Percentiles rank a stretch among this genome's conserved stretches.
These are phyloP conservation scores for Ophioderma brevispina DNA, from an alignment of 35 echinoderm and acorn worm species.

Conservation along the genomic window DNA sequence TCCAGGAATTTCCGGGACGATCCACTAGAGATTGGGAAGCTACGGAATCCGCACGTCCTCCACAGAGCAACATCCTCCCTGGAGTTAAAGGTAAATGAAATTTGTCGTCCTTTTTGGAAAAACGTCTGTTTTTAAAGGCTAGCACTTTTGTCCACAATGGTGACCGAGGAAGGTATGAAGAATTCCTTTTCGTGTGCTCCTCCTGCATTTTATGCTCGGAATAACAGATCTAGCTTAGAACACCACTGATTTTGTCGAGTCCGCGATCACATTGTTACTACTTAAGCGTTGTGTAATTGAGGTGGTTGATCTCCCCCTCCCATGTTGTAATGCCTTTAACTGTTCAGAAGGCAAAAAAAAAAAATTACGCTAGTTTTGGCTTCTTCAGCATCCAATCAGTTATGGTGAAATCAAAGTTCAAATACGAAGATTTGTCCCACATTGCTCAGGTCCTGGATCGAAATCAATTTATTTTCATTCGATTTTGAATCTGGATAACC, in stretches of 20 bases:
- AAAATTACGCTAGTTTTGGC: constrained; percentile 34
- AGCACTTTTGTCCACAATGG: neutral
- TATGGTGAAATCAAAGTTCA: neutral
- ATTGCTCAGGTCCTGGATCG: neutral
- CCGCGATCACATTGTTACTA: neutral
- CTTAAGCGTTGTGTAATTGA: constrained; percentile 3
- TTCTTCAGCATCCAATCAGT: constrained; percentile 27
- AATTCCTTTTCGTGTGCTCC: neutral
- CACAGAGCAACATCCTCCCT: neutral
- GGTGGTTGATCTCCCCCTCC: neutral
- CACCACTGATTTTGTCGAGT: constrained; percentile 32
- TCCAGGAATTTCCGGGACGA: neutral
- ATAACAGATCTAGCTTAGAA: constrained; percentile 18
- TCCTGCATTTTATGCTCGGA: neutral
- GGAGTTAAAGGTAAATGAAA: constrained; percentile 18
- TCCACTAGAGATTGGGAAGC: no score
- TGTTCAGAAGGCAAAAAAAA: constrained; percentile 33
- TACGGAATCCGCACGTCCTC: neutral
- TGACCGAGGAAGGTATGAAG: constrained; percentile 5
- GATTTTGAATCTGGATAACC: neutral
- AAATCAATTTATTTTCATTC: neutral
- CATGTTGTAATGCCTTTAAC: constrained; percentile 15
- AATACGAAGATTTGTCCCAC: neutral
- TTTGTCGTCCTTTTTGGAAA: neutral
- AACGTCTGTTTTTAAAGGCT: neutral